Base-by-base conservation (phyloP, 2,113 vertebrate species). In the Lycaon pictus region DNA sequence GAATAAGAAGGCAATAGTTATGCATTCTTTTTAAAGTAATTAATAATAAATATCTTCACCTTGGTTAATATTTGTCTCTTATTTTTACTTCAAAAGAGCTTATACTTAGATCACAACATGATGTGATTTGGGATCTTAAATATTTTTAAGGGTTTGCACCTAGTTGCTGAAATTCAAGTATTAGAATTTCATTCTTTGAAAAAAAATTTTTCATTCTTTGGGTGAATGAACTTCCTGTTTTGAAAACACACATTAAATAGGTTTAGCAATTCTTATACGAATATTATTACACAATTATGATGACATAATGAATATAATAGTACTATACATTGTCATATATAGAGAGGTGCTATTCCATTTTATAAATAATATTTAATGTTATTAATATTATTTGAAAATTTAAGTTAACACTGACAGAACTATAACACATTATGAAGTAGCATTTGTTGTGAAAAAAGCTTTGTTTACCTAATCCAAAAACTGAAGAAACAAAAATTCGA, bases 171-270 rank as follows among this genome's bases (percentile, higher is more conserved):
- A 97, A 94, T 93, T 53, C 17, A 67, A 87, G 8, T 58, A 69
- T 76, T 93, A 84, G n/a, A 76, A 76, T 69, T 92, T 74, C 22
- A 65, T 86, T 92, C 15, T 12, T 91, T 76, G 20, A 65, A 43
- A 43, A 43, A 43, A 43, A 6, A 7, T 1, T 7, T 69, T 92
- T 74, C 22, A 65, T 86, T 92, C 15, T 12, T 91, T 76, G 20
- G 58, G 11, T 95, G 29, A 74, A 74, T 80, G 74, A 67, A 32
- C 35, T 90, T 63, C 4, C 7, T 67, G 27, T 17, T 93, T 93
- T 95, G 69, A 95, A 94, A 90, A 51, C 69, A 71, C 11, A 72
- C 3, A 71, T 88, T 71, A 79, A 29, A 83, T 84, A 92, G 20
- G 4, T 55, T 87, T 93, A 87, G 11, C 16, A 71, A 37, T 88